phyloP scores from a whole-genome alignment of 2,888 invertebrate species.

The Lymantria monacha region DNA sequence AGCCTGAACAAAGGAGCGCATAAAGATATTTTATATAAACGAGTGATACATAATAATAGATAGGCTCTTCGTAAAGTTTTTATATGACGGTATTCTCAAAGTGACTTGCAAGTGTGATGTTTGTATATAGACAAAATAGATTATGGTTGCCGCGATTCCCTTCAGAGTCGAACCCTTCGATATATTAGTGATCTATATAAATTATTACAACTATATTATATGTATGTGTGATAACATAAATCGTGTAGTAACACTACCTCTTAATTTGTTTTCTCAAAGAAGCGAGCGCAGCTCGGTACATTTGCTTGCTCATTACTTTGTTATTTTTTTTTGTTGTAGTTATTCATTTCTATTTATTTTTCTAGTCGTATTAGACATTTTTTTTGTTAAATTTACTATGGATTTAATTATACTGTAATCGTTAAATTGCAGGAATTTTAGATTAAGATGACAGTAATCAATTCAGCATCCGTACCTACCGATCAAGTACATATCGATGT shows the following conservation, averaged over 20 bases:
- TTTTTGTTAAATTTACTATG: constrained; percentile 43
- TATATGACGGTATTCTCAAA: constrained; percentile 75
- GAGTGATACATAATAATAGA: constrained; percentile 63
- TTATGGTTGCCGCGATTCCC: constrained; percentile 42
- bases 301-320: constrained; percentile 67
- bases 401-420: constrained; percentile 39
- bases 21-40: constrained; percentile 79
- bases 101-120: constrained; percentile 80
- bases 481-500: constrained; percentile 61
- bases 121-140: constrained; percentile 63
- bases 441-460: constrained; percentile 43
- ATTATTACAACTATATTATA: constrained; percentile 42
- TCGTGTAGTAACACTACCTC: constrained; percentile 80
- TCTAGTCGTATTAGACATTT: constrained; percentile 64
- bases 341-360: constrained; percentile 47
- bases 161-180: constrained; percentile 46
- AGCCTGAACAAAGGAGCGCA: constrained; percentile 62
- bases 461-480: constrained; percentile 59
- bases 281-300: constrained; percentile 72
- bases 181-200: constrained; percentile 46
- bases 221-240: constrained; percentile 70
- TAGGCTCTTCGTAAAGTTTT: constrained; percentile 72
- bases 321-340: constrained; percentile 56
- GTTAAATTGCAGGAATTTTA: constrained; percentile 44
- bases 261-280: constrained; percentile 54